phyloP scores from a whole-genome alignment of 2,888 invertebrate species.

The Drosophila lacicola region DNA sequence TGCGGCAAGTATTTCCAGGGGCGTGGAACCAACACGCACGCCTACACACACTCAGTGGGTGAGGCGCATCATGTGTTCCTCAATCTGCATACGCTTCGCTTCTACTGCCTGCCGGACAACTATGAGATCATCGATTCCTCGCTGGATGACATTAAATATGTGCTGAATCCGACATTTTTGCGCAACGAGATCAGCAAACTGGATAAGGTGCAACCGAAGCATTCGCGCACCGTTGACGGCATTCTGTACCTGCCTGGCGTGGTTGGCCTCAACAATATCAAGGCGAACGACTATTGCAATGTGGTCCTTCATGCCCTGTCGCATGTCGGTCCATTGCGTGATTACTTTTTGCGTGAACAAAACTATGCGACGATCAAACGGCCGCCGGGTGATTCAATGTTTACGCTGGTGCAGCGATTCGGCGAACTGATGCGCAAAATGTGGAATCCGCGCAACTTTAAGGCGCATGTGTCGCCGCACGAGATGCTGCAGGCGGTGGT shows the following conservation, averaged over 20 bases:
- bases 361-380: conserved; percentile 95
- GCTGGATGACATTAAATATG: conserved; percentile 99
- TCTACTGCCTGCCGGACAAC: conserved; percentile 99
- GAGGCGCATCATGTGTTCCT: conserved; percentile 99
- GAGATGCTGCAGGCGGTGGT: conserved; percentile 99
- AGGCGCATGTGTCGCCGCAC: conserved; percentile 99
- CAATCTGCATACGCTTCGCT: conserved; percentile 97
- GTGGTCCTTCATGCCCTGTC: conserved; percentile 97
- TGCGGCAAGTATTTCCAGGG: conserved; percentile 99
- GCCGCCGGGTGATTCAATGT: conserved; percentile 97
- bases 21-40: conserved; percentile 98
- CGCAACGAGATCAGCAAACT: conserved; percentile 92
- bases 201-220: conserved; percentile 89
- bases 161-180: conserved; percentile 98
- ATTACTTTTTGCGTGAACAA: conserved; percentile 97
- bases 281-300: conserved; percentile 99
- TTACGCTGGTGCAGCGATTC: conserved; percentile 94
- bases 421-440: conserved; percentile 98
- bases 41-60: conserved; percentile 99
- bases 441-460: conserved; percentile 99
- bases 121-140: conserved; percentile 99
- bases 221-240: conserved; percentile 97
- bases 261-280: conserved; percentile 99
- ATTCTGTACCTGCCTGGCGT: conserved; percentile 97
- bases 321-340: conserved; percentile 96